These are phyloP conservation scores for Martes flavigula DNA, from an alignment of 2,797 vertebrate genomes.

Conservation along the genomic window DNA sequence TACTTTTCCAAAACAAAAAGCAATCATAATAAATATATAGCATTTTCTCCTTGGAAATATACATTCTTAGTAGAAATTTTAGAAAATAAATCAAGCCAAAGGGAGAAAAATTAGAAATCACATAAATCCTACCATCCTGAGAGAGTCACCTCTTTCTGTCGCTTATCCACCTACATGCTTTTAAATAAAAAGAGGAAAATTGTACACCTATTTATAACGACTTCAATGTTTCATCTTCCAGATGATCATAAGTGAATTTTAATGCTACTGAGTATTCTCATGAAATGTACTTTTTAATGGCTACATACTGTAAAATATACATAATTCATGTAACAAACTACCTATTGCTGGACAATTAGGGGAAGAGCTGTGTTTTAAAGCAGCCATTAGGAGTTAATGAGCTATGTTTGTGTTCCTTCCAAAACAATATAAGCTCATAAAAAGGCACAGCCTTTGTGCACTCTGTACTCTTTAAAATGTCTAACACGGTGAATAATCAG, in stretches of 20 bases:
- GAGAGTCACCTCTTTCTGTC: background rate
- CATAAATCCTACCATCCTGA: background rate
- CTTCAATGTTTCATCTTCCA: background rate
- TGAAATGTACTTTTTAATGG: conserved; percentile 49
- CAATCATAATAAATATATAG: background rate
- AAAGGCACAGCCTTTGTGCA: background rate
- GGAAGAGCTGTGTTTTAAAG: conserved; percentile 29
- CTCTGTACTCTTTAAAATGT: background rate
- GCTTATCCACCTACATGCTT: background rate
- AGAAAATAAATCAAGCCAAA: background rate
- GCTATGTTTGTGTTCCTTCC: background rate
- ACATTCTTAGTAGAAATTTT: background rate
- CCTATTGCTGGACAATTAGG: conserved; percentile 53
- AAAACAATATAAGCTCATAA: conserved; percentile 10
- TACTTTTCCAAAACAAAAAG: background rate
- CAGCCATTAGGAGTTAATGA: conserved; percentile 55
- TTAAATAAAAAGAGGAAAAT: conserved; percentile 26
- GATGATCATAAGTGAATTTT: conserved; percentile 51
- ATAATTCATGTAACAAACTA: conserved; percentile 59
- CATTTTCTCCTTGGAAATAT: background rate
- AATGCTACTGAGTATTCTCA: conserved; percentile 42
- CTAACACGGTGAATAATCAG: background rate
- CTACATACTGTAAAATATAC: conserved; percentile 38
- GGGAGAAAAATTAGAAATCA: background rate
- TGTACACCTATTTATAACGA: background rate